phyloP scores from a whole-genome alignment of 2,113 vertebrate species.

The Malurus cyaneus region DNA sequence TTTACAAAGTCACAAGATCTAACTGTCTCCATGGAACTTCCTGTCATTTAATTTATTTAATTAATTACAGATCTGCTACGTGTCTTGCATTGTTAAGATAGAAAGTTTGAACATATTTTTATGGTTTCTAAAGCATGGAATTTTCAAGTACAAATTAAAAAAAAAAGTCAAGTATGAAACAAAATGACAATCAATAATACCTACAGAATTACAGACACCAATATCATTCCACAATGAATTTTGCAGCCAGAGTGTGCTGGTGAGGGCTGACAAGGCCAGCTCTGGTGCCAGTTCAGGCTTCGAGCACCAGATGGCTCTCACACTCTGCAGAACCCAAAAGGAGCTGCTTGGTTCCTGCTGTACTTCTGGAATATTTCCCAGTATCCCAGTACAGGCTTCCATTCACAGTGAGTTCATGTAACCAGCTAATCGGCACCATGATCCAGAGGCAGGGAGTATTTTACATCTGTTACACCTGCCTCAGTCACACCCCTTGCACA shows the following conservation, averaged over 20 bases:
- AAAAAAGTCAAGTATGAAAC: neutral
- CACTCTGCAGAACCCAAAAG: neutral
- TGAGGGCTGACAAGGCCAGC: neutral
- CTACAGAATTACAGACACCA: neutral
- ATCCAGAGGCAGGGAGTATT: neutral
- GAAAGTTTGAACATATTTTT: neutral
- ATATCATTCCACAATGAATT: neutral
- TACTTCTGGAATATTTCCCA: neutral
- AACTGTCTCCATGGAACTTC: neutral
- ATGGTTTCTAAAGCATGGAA: neutral
- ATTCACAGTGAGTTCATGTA: neutral
- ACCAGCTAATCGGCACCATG: neutral
- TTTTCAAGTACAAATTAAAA: neutral
- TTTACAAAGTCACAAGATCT: neutral
- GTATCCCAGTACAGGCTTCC: neutral
- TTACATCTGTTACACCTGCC: neutral
- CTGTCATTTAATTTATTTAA: neutral
- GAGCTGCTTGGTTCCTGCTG: neutral
- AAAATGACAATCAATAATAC: neutral
- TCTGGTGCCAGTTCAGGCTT: neutral
- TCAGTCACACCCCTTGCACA: neutral
- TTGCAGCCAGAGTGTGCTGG: neutral
- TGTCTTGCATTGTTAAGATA: neutral
- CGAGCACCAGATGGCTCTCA: constrained; percentile 20
- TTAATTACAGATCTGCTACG: neutral